Evolutionary conservation across 2,797 vertebrate species (phyloP), one percentile per base, ranked within the genome.

Genomic region (Cuniculus paca): DNA sequence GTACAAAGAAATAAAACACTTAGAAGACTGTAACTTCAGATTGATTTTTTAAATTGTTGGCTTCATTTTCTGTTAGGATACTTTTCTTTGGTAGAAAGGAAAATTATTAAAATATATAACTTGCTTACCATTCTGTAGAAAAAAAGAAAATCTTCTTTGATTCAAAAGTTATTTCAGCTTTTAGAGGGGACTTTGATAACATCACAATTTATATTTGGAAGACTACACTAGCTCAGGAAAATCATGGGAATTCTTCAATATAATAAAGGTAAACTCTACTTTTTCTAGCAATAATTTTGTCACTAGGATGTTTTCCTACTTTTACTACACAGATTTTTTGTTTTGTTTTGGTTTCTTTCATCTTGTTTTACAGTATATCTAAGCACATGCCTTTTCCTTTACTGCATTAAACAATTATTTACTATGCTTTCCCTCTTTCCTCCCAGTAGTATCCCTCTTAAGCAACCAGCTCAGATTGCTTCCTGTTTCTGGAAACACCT

Each of bases 381-480:
- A 50, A 88, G 74, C 24, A 85, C 36, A 87, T 20, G 6, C 10
- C 77, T 91, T 95, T 90, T 88, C 2, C 58, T 92, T 87, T 87
- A 88, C 39, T 95, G 91, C 28, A 54, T 90, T 92, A 88, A 20
- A 90, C 39, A 95, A 85, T 92, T 90, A 88, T 74, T 95, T 92
- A 92, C 39, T 31, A 36, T 56, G 3, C 28, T 11, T 61, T 28
- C 34, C 13, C 7, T 90, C 28, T 65, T 68, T 56, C 26, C 70
- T 88, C 48, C 42, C 68, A 31, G n/a, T 45, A 52, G 34, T 63
- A 83, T 56, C 20, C 60, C 31, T 70, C 63, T 80, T 50, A 72
- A 31, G 8, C 54, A 94, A 81, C 24, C 28, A 26, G 50, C 16
- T 22, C 79, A 91, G 42, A 88, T n/a, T 45, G n/a, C 68, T 88